phyloP scores from a whole-genome alignment of 2,888 invertebrate genomes.

The Actias luna region DNA sequence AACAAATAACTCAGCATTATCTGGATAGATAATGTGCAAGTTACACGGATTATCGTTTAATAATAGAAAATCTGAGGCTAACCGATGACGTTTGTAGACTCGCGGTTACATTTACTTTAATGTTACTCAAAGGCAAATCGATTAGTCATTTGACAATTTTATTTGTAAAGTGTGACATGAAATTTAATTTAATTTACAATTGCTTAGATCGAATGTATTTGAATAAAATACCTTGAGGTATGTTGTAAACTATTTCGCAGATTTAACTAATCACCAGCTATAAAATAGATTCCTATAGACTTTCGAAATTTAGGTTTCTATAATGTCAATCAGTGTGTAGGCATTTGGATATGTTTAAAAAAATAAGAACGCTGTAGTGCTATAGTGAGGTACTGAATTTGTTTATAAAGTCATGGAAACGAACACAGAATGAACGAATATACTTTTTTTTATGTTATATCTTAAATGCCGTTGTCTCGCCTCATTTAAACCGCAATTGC shows the following conservation, averaged over 20 bases:
- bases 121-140: not conserved
- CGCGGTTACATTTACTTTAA: not conserved
- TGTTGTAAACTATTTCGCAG: not conserved
- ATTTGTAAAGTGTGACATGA: not conserved
- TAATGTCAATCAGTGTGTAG: too few species aligned
- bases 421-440: too few species aligned
- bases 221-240: not conserved
- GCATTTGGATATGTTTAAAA: too few species aligned
- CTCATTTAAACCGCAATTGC: too few species aligned
- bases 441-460: too few species aligned
- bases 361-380: too few species aligned
- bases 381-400: too few species aligned
- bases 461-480: too few species aligned
- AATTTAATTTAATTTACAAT: not conserved
- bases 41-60: conserved; percentile 15
- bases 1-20: conserved; percentile 21
- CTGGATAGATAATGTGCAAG: conserved; percentile 16
- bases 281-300: too few species aligned
- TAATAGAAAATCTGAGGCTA: not conserved
- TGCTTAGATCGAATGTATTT: not conserved
- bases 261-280: too few species aligned
- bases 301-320: too few species aligned
- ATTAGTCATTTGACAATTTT: not conserved
- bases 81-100: not conserved
- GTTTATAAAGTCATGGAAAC: too few species aligned